Evolutionary conservation across 1,140 invertebrate species (phyloP), one percentile per base, ranked within the genome.

Genomic region (Aphis craccivora): DNA sequence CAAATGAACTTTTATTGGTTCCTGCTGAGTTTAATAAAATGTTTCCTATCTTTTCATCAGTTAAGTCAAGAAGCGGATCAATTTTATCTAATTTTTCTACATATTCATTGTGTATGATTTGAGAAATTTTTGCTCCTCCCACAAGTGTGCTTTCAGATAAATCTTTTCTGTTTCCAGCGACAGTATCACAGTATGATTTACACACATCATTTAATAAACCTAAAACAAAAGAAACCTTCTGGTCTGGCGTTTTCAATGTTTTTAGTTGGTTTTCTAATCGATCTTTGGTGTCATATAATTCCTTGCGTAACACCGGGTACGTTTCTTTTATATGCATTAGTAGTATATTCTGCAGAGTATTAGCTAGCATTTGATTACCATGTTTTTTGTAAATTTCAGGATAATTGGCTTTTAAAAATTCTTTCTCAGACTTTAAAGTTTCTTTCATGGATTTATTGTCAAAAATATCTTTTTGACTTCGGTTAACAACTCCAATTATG

Each of bases 91-190:
- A 95, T 2, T 96, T 96, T 91, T 95, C 94, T 40, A 96, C 96
- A 95, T 97, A 97, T 25, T 96, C 97, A 94, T 97, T 97, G 95
- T 97, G 97, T 95, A 97, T 97, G 94, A 97, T 97, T 94, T 97
- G 97, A 94, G 96, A 97, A 87, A 97, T 97, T 81, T 97, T 95
- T 53, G 97, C 97, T 92, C 97, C 97, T 67, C 97, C 97, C 95
- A 96, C 97, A 94, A 97, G 95, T 95, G 97, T 97, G 25, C 96
- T 96, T 6, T 97, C 97, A 95, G 97, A 97, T 94, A 97, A 97
- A 95, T 97, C 97, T 93, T 96, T 96, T 7, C 97, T 95, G 37
- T 97, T 97, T 30, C 96, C 97, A 94, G 97, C 97, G 94, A 97
- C 97, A 6, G 97, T 97, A 25, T 96, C 95, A 94, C 96, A 97